A percentile compares a stretch with the other conserved stretches of the same genome.
phyloP scores from a whole-genome alignment of 64 coral and sea anemone genomes.

The Anthopleura sola region DNA sequence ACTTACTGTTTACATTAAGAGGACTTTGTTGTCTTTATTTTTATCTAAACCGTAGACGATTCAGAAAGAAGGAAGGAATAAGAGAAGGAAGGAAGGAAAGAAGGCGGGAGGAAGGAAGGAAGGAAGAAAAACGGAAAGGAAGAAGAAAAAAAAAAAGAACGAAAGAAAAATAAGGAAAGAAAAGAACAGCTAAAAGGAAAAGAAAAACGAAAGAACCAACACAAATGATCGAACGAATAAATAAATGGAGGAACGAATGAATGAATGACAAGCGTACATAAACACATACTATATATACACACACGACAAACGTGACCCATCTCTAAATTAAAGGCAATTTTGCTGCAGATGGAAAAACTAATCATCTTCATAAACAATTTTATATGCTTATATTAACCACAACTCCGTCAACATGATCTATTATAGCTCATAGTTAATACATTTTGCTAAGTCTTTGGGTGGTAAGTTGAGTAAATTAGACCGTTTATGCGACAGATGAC shows the following conservation, averaged over 20 bases:
- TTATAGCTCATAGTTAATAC: background rate
- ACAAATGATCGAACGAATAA: background rate
- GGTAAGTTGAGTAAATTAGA: background rate
- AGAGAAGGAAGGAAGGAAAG: background rate
- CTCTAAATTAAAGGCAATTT: constrained; percentile 1
- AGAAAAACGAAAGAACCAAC: too few relatives aligned
- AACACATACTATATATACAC: too few relatives aligned
- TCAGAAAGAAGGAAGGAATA: too few relatives aligned
- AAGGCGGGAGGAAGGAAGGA: background rate
- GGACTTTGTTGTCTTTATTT: too few relatives aligned
- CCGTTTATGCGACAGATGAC: background rate
- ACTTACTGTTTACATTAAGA: too few relatives aligned
- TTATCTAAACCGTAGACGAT: too few relatives aligned
- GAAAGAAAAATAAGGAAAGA: background rate
- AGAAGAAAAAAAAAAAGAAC: background rate
- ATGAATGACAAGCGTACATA: background rate
- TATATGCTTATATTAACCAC: background rate
- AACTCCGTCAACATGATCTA: background rate
- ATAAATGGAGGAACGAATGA: background rate
- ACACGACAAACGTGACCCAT: background rate
- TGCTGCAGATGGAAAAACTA: constrained; percentile 9
- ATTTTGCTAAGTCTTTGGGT: background rate
- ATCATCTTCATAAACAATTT: background rate
- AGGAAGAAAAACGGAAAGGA: background rate
- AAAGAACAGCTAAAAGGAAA: background rate